Evolutionary conservation across 2,797 vertebrate genomes (phyloP), one percentile per base, ranked within the genome.

Genomic region (Hephaestus fuliginosus): DNA sequence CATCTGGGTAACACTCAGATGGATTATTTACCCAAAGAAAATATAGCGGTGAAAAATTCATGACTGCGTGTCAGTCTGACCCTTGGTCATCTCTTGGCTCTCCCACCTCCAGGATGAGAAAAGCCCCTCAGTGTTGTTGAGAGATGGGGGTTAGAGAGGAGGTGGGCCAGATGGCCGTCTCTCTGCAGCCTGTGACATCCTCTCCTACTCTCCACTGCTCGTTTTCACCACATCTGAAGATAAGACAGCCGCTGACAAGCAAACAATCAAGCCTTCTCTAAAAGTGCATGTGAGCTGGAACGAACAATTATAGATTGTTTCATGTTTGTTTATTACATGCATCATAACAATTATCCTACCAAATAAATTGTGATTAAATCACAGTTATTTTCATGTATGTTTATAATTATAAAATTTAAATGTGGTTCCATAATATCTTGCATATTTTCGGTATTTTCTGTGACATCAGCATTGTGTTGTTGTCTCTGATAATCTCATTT

Each of bases 1-100:
- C 90, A 89, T 91, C 91, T 92, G 88, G 84, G 82, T 79, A 86
- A 70, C 75, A 78, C 87, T 92, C 62, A 53, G 64, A 57, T 80
- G 86, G 92, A 92, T 94, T 94, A 94, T 95, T 95, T 95, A 94
- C 93, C 84, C 87, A 93, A 88, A 91, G 92, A 93, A 95, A 95
- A 94, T 93, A 92, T 88, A 81, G 81, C 51, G 70, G 88, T 94
- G 90, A 95, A 95, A 95, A 95, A 94, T 94, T 92, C 77, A 95
- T 94, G 92, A 74, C 86, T 93, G 82, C 30, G 56, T 88, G 91
- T 91, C 86, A 68, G 73, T 81, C 88, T 95, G 95, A 95, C 94
- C 94, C 85, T 67, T 62, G 89, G 90, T 77, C 92, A 86, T 92
- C 86, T 81, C 77, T 78, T 82, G 84, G 75, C 76, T 81, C 74